Conservation (phyloP, 1,140 invertebrate genomes). For the Sipha flava region DNA sequence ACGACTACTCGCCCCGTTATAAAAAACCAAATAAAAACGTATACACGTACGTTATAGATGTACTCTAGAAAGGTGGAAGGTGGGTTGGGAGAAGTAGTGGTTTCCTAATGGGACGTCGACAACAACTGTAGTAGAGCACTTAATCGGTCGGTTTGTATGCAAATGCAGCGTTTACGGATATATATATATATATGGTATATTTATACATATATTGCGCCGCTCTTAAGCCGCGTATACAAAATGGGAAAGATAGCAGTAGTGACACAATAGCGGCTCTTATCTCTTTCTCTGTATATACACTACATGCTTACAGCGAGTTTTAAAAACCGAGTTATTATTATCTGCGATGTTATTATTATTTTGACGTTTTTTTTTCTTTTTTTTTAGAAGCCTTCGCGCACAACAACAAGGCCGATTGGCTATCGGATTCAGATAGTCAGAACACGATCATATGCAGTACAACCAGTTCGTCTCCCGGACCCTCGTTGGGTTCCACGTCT, state of each 20-base stretch:
- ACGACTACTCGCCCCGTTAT: not conserved
- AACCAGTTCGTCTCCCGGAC: not conserved
- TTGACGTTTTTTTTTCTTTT: not conserved
- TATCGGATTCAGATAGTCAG: conserved; percentile 33
- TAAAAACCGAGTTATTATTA: not conserved
- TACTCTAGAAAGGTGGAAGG: not conserved
- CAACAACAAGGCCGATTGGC: conserved; percentile 14
- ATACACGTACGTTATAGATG: not conserved
- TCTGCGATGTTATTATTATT: not conserved
- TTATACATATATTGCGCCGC: not conserved
- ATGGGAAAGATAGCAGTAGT: not conserved
- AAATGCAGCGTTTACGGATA: too few relatives aligned
- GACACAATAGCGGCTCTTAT: not conserved
- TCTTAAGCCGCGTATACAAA: not conserved
- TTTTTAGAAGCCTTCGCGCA: conserved; percentile 10
- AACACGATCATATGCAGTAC: conserved; percentile 28
- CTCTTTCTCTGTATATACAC: not conserved
- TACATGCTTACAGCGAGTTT: too few relatives aligned
- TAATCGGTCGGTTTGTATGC: conserved; percentile 17
- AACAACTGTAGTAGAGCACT: not conserved
- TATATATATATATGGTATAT: too few relatives aligned
- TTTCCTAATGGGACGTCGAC: conserved; percentile 1
- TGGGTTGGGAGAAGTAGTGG: not conserved
- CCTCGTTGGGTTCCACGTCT: not conserved
- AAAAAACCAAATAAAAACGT: not conserved